phyloP scores from a whole-genome alignment of 92 coral and sea anemone genomes.

The Palythoa caribaeorum region DNA sequence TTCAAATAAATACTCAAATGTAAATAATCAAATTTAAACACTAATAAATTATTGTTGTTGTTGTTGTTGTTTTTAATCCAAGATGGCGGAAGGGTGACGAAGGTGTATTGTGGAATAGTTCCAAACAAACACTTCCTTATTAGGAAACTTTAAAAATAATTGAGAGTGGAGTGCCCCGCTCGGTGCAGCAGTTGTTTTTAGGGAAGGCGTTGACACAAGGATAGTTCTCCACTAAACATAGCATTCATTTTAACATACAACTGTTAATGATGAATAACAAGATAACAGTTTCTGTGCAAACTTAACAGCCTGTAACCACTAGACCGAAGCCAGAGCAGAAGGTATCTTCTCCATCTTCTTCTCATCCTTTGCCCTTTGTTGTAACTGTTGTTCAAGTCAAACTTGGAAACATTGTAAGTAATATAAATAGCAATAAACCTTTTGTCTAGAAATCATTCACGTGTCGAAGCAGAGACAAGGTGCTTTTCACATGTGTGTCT shows the following conservation, averaged over 20 bases:
- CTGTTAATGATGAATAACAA: neutral
- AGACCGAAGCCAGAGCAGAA: slow-evolving; percentile 12
- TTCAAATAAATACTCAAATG: too few species aligned
- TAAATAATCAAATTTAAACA: too few species aligned
- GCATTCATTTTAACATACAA: neutral
- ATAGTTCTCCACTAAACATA: neutral
- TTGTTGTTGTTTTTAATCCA: too few species aligned
- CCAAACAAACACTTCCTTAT: too few species aligned
- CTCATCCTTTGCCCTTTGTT: slow-evolving; percentile 8
- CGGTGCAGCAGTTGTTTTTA: too few species aligned
- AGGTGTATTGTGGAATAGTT: too few species aligned
- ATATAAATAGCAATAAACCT: neutral
- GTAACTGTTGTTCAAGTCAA: slow-evolving; percentile 23
- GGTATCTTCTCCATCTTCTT: slow-evolving; percentile 3
- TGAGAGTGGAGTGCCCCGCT: too few species aligned
- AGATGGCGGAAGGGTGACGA: too few species aligned
- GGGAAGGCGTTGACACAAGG: neutral
- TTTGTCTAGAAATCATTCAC: neutral
- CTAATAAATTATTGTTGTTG: too few species aligned
- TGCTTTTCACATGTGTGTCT: neutral
- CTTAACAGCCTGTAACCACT: slow-evolving; percentile 38
- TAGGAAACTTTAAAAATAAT: too few species aligned
- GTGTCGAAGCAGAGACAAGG: neutral
- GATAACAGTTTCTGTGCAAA: slow-evolving; percentile 5
- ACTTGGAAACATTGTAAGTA: slow-evolving; percentile 46